Base-by-base conservation (phyloP, 2,797 vertebrate species). In the Enteromius argenteus region DNA sequence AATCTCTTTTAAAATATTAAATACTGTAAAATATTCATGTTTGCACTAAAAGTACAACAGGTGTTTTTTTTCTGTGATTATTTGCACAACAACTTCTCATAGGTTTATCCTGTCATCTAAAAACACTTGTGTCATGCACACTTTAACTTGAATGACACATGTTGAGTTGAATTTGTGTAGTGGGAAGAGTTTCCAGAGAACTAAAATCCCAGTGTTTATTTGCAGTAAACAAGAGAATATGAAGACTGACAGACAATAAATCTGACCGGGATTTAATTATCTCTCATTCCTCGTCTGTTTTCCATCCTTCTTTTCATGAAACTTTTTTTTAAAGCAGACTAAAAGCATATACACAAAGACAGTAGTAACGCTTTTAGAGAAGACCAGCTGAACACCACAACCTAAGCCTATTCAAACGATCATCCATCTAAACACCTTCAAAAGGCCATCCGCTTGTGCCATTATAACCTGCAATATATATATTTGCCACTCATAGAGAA, bases 231-330 rank as follows among this genome's bases (percentile, higher is more conserved):
- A 58, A 39, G 11, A 4, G 13, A 14, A 76, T 10, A 60, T 60
- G 53, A 76, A 76, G 74, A 75, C 51, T 39, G 73, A 76, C 51
- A 39, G 32, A 74, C 30, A 53, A 7, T 35, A 11, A 77, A 77
- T 60, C 56, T 64, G 23, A n/a, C 39, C 3, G 3, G 30, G 76
- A 46, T 46, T 44, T 46, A 42, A 3, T 27, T 32, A 19, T 42
- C 74, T 35, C 7, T 77, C 19, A 23, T 60, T 42, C 74, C 35
- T 76, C 53, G 17, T 71, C 13, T 42, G 14, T 46, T 78, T 46
- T 17, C 37, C 56, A 30, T 46, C 23, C 13, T 46, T 44, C 23
- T 64, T 10, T 78, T 78, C 39, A 32, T 46, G 17, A 39, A 60
- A 8, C n/a, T 42, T 14, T 21, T 39, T 64, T 64, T 19, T 66